Percentiles rank a stretch among this genome's conserved stretches.
Conservation (phyloP, 2,888 invertebrate species). For the Seladonia tumulorum region DNA sequence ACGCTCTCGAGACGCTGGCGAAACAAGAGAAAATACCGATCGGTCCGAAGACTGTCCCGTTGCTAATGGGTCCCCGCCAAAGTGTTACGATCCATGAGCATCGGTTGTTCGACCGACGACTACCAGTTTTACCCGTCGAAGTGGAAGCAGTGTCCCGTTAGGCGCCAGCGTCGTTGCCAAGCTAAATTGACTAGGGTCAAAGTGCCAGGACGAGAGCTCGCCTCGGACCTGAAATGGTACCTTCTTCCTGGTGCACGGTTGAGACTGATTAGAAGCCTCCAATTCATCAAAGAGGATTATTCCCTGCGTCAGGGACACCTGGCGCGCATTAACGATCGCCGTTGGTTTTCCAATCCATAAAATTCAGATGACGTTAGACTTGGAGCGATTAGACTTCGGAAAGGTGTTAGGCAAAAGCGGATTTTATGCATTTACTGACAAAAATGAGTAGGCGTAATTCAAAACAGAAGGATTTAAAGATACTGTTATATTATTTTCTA, state of each 20-base stretch:
- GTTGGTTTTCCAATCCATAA: neutral
- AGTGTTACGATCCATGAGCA: constrained; percentile 31
- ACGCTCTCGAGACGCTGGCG: neutral
- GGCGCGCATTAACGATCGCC: neutral
- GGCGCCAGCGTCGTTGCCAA: constrained; percentile 61
- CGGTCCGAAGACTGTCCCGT: constrained; percentile 4
- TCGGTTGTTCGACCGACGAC: constrained; percentile 8
- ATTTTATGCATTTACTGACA: no score
- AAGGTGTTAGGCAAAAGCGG: no score
- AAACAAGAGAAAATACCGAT: neutral
- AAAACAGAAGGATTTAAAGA: no score
- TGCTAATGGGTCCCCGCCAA: constrained; percentile 22
- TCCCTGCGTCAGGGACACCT: neutral
- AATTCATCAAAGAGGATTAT: neutral
- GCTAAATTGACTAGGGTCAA: constrained; percentile 53
- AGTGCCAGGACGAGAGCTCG: constrained; percentile 17
- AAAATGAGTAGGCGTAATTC: no score
- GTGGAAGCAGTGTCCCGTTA: constrained; percentile 66
- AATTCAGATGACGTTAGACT: neutral
- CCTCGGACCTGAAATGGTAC: neutral
- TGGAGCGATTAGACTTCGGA: neutral
- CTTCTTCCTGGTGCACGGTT: constrained; percentile 4
- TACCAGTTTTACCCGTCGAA: constrained; percentile 43
- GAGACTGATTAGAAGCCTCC: neutral
- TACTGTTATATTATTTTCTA: no score